Base-by-base conservation (phyloP, 2,113 vertebrate genomes). In the Dicerorhinus sumatrensis region DNA sequence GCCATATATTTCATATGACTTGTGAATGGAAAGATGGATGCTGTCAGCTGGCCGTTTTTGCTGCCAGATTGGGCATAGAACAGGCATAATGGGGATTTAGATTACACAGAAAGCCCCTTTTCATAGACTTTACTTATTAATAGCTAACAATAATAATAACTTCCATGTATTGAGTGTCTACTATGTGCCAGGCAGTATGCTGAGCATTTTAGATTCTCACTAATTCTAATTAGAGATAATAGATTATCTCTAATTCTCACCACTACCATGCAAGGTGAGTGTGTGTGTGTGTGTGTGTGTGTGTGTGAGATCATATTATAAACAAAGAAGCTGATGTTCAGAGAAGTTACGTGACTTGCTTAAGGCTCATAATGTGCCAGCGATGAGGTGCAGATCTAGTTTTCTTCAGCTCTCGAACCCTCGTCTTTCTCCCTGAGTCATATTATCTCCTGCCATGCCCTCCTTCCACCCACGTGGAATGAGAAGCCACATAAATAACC, bases 1-100 rank as follows among this genome's bases (percentile, higher is more conserved):
- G 83, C 63, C 80, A 63, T 97, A 86, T 91, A 97, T 97, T 98
- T 96, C 94, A 82, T 73, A 25, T 75, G 96, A 96, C 96, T 98
- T 93, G 88, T 85, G 94, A 96, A 91, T 92, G 73, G 85, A 98
- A 97, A 97, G 97, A 98, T 79, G 90, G 92, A 97, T 95, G 72
- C 81, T 97, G 96, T 97, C 96, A 79, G 95, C 90, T 60, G 69
- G 67, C 56, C 5, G 17, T 20, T 94, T 90, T 77, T 80, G 79
- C 84, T 8, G 31, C 91, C 92, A 91, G 97, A 79, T 58, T 73
- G 90, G 70, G 92, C 92, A 69, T 92, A 89, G 83, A 89, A 91
- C 4, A 8, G 89, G 85, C 51, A 94, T 60, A 70, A 31, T 65
- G 67, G 77, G 76, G 77, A 93, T 94, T 97, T 93, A 39, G 88